A percentile compares a stretch with the other conserved stretches of the same genome.
These are phyloP conservation scores for Metopolophium dirhodum DNA, from an alignment of 1,140 invertebrate species.

Conservation along the genomic window DNA sequence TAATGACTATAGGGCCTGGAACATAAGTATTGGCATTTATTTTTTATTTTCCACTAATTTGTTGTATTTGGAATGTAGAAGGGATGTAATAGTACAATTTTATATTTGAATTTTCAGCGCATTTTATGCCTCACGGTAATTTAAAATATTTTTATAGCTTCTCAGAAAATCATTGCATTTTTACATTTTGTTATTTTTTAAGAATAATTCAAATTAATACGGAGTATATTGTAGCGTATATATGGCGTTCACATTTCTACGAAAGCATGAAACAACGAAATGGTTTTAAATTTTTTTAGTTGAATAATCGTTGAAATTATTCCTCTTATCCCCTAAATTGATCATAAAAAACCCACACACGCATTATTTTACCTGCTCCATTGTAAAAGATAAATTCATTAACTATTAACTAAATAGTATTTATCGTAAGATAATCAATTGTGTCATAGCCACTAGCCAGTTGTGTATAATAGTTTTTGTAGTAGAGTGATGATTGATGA, in stretches of 20 bases:
- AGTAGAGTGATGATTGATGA: too few species aligned
- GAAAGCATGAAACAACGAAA: not conserved
- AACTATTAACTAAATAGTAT: too few species aligned
- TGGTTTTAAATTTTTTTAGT: not conserved
- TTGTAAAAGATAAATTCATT: too few species aligned
- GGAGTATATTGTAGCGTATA: not conserved
- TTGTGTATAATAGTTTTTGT: too few species aligned
- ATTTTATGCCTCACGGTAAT: not conserved
- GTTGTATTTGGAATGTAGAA: too few species aligned
- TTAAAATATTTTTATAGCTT: not conserved
- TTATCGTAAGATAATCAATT: too few species aligned
- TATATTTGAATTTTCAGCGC: not conserved
- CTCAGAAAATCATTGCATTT: not conserved
- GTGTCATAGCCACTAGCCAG: too few species aligned
- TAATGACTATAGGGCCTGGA: not conserved
- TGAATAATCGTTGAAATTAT: not conserved
- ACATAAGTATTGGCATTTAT: not conserved
- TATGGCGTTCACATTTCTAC: not conserved
- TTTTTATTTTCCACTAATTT: not conserved
- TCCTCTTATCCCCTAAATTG: not conserved
- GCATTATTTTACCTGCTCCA: too few species aligned
- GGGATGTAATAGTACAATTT: too few species aligned
- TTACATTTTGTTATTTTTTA: not conserved
- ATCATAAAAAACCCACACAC: too few species aligned
- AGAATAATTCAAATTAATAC: not conserved